Percentiles rank a stretch among this genome's conserved stretches.
These are phyloP conservation scores for Solenopsis fugax DNA, from an alignment of 1,140 invertebrate genomes.

Conservation along the genomic window DNA sequence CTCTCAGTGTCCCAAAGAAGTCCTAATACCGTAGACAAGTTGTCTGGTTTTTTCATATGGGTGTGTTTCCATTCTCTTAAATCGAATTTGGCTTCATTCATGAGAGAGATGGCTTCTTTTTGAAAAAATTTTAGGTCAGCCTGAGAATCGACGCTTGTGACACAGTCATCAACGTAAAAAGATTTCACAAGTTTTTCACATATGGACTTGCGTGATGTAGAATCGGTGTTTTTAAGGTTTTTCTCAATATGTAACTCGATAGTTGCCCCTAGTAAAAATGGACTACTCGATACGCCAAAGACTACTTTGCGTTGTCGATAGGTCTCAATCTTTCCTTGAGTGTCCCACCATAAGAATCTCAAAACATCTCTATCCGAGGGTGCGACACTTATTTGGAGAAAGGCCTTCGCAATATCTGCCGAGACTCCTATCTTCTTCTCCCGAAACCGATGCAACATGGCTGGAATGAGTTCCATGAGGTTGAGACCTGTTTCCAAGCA, in stretches of 20 bases:
- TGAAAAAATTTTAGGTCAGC: background rate
- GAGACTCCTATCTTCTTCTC: background rate
- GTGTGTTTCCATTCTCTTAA: too few relatives aligned
- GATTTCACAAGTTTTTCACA: background rate
- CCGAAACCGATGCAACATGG: background rate
- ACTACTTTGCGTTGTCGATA: background rate
- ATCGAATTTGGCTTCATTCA: background rate
- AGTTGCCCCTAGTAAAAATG: background rate
- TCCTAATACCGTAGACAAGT: too few relatives aligned
- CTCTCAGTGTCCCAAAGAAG: too few relatives aligned
- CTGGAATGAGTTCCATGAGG: background rate
- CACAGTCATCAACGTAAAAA: background rate
- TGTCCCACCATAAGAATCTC: background rate
- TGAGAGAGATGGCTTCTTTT: background rate
- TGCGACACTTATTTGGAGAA: background rate
- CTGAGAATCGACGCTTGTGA: background rate
- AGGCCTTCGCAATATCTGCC: background rate
- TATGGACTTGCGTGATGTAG: background rate
- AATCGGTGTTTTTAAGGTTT: rapidly evolving
- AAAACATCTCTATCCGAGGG: background rate
- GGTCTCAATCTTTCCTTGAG: background rate
- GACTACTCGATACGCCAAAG: background rate
- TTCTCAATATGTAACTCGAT: background rate
- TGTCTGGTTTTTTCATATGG: rapidly evolving
- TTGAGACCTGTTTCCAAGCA: too few relatives aligned